Conservation (phyloP, 2,888 invertebrate genomes). For the Phaonia tiefii region DNA sequence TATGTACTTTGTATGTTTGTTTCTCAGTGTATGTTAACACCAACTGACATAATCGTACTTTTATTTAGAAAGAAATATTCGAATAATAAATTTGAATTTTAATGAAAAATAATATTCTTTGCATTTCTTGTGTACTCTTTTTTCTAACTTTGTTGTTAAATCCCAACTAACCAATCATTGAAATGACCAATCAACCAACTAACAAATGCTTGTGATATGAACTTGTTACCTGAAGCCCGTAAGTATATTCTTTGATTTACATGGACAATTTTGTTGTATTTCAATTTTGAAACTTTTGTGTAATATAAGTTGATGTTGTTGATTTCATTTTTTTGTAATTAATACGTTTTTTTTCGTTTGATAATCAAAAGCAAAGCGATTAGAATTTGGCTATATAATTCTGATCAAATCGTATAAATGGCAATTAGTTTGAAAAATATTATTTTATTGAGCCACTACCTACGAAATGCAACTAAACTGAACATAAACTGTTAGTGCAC, state of each 20-base stretch:
- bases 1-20: too few relatives aligned
- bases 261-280: neutral
- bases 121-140: constrained; percentile 20
- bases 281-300: neutral
- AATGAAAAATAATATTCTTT: constrained; percentile 24
- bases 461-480: too few relatives aligned
- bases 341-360: too few relatives aligned
- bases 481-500: too few relatives aligned
- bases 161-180: constrained; percentile 9
- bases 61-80: constrained; percentile 1
- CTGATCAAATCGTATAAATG: too few relatives aligned
- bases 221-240: constrained; percentile 53
- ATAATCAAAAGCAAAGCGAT: too few relatives aligned
- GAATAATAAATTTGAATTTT: neutral
- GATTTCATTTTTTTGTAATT: too few relatives aligned
- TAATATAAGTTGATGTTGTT: neutral
- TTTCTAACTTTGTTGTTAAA: constrained; percentile 3
- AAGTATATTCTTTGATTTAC: constrained; percentile 51
- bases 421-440: too few relatives aligned
- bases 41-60: neutral
- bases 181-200: constrained; percentile 8
- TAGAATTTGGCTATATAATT: too few relatives aligned
- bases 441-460: too few relatives aligned
- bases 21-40: neutral
- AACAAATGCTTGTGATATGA: constrained; percentile 48